Base-by-base conservation (phyloP, 2,888 invertebrate genomes). In the Orchesella flavescens region DNA sequence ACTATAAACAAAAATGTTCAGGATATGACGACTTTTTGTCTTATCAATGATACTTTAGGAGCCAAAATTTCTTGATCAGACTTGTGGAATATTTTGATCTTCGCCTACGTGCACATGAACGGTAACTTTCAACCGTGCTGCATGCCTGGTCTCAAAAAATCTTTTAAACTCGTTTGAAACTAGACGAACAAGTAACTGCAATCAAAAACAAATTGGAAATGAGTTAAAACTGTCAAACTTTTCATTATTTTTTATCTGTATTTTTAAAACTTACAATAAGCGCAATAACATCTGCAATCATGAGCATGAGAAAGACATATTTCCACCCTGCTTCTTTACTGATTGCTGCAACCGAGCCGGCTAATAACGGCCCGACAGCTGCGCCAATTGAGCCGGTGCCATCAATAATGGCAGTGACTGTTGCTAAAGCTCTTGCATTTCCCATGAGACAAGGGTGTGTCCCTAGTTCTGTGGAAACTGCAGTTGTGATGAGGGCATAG, bases 401-500 rank as follows among this genome's bases (percentile, higher is more conserved):
- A 91, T 98, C 98, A 65, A 98, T 98, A 88, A 98, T 97, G 23
- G 98, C 97, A 0, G 98, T 97, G n/a, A 98, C 98, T 0, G 98
- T 98, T 9, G 98, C 97, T 83, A 98, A 90, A 5, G 98, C 98
- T 89, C 94, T 95, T 0, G 96, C 91, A 91, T 95, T 96, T 1
- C 96, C 96, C 73, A 94, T 93, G 76, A 98, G 91, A 84, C 94
- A 94, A 86, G 94, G 93, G 91, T 97, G 97, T 0, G 96, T 95
- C 17, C 98, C 97, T 7, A 98, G 92, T 90, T 98, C 98, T 0
- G 98, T 96, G 76, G 97, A 96, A 53, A 98, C 98, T 0, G 97
- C 97, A 0, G 98, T 98, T 2, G 98, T 98, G 89, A 98, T 98
- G 74, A 98, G 92, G 5, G 97, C 96, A 90, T 98, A 98, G 0